phyloP scores from a whole-genome alignment of 2,888 invertebrate genomes.

The Sphecodes monilicornis region DNA sequence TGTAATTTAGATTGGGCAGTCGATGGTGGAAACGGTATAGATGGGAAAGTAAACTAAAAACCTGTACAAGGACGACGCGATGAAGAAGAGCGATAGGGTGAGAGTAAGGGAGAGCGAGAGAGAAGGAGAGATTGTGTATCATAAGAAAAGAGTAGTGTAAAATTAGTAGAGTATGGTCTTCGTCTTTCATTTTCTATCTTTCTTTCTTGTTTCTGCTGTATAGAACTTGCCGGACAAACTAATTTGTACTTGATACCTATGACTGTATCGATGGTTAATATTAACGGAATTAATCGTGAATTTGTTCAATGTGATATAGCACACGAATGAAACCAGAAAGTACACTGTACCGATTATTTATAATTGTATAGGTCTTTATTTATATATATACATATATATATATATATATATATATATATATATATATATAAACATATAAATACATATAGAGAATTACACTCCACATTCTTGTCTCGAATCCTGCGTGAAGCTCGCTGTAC shows the following conservation, averaged over 20 bases:
- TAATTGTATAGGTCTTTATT: slow-evolving; percentile 41
- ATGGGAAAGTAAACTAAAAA: slow-evolving; percentile 42
- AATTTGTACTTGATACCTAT: slow-evolving; percentile 39
- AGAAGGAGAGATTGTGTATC: slow-evolving; percentile 37
- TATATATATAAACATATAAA: background rate
- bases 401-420: background rate
- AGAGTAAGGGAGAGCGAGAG: background rate
- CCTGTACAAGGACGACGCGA: slow-evolving; percentile 52
- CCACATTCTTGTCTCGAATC: slow-evolving; percentile 24
- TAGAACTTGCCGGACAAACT: slow-evolving; percentile 19
- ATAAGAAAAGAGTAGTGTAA: slow-evolving; percentile 34
- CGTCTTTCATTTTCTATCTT: slow-evolving; percentile 14
- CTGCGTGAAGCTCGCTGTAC: slow-evolving; percentile 18
- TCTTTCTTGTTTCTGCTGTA: slow-evolving; percentile 18
- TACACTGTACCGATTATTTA: slow-evolving; percentile 30
- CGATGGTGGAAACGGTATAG: background rate
- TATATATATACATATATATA: no score
- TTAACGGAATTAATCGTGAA: slow-evolving; percentile 43
- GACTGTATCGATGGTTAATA: slow-evolving; percentile 35
- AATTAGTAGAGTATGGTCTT: slow-evolving; percentile 28
- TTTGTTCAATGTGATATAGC: slow-evolving; percentile 43
- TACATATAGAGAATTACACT: slow-evolving; percentile 10
- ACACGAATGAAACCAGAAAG: slow-evolving; percentile 23
- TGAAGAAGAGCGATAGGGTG: background rate
- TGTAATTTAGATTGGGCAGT: slow-evolving; percentile 10